Evolutionary conservation across 2,888 invertebrate genomes (phyloP).

Genomic region (Odontocerum albicorne): DNA sequence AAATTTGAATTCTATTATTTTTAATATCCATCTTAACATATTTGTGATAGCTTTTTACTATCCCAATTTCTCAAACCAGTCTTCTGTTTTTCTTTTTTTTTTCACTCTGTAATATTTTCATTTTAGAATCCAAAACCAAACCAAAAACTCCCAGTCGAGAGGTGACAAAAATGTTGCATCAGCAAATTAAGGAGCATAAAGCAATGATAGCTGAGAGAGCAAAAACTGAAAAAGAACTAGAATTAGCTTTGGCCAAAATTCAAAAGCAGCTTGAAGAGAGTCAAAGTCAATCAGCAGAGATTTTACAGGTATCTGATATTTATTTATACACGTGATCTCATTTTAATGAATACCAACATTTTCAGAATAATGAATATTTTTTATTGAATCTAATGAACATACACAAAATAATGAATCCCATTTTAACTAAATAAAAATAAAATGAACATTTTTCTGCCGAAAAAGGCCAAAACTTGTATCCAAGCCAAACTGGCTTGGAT

Average conservation of each 20-base stretch:
- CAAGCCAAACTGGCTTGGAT: too few species aligned
- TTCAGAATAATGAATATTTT: neutral
- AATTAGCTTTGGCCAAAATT: slow-evolving; percentile 33
- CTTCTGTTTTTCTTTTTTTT: neutral
- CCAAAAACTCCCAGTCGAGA: slow-evolving; percentile 30
- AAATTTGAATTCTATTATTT: too few species aligned
- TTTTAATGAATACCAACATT: neutral
- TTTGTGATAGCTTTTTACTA: too few species aligned
- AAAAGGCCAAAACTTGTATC: too few species aligned
- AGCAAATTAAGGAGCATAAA: slow-evolving; percentile 33
- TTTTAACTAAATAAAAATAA: too few species aligned
- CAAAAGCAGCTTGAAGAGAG: slow-evolving; percentile 34
- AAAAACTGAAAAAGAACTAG: slow-evolving; percentile 34
- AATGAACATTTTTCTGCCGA: too few species aligned
- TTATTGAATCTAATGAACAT: too few species aligned
- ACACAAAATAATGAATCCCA: too few species aligned
- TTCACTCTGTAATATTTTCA: neutral
- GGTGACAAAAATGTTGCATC: slow-evolving; percentile 33
- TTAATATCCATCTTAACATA: too few species aligned
- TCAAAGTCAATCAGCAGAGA: slow-evolving; percentile 30
- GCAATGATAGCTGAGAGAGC: slow-evolving; percentile 34
- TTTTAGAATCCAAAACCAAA: slow-evolving; percentile 23
- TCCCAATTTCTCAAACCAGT: too few species aligned
- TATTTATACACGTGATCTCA: neutral
- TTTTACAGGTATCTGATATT: slow-evolving; percentile 22